These are phyloP conservation scores for Paratilapia polleni DNA, from an alignment of 2,113 vertebrate genomes.

Conservation along the genomic window DNA sequence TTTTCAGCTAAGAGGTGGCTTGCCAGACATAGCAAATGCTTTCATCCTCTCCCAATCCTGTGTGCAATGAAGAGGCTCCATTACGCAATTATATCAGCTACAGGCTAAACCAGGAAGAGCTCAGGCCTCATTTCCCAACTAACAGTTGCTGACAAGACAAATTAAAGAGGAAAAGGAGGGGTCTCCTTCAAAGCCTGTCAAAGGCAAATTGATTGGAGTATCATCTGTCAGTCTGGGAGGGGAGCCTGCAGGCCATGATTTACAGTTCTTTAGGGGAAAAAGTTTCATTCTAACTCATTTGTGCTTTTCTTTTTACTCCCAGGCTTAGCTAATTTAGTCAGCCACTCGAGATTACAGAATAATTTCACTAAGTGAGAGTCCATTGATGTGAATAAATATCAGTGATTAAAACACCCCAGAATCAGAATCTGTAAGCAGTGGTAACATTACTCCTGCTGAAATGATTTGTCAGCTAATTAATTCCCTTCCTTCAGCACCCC, in stretches of 20 bases:
- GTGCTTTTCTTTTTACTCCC: slow-evolving; percentile 20
- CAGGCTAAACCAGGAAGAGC: slow-evolving; percentile 62
- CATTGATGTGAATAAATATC: slow-evolving; percentile 61
- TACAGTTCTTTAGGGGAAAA: slow-evolving; percentile 7
- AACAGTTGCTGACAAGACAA: slow-evolving; percentile 70
- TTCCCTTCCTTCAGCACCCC: background rate
- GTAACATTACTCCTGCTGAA: background rate
- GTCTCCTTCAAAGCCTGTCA: slow-evolving; percentile 25
- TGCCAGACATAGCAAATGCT: slow-evolving; percentile 45
- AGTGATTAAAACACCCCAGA: slow-evolving; percentile 30
- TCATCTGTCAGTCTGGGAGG: slow-evolving; percentile 17
- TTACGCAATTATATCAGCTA: slow-evolving; percentile 71
- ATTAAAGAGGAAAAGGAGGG: slow-evolving; percentile 42
- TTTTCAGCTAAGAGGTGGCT: slow-evolving; percentile 52
- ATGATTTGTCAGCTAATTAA: background rate
- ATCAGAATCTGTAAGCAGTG: slow-evolving; percentile 17
- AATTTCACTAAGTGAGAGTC: slow-evolving; percentile 42
- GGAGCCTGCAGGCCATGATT: slow-evolving; percentile 26
- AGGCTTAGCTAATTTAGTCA: slow-evolving; percentile 68
- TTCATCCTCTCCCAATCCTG: slow-evolving; percentile 54
- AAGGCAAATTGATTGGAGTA: slow-evolving; percentile 45
- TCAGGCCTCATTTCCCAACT: slow-evolving; percentile 64
- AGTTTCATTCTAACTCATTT: slow-evolving; percentile 29
- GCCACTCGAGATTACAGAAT: slow-evolving; percentile 46
- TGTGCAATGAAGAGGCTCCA: slow-evolving; percentile 62